Evolutionary conservation across 2,888 invertebrate species (phyloP), one percentile per base, ranked within the genome.

Genomic region (Cenopis cana): DNA sequence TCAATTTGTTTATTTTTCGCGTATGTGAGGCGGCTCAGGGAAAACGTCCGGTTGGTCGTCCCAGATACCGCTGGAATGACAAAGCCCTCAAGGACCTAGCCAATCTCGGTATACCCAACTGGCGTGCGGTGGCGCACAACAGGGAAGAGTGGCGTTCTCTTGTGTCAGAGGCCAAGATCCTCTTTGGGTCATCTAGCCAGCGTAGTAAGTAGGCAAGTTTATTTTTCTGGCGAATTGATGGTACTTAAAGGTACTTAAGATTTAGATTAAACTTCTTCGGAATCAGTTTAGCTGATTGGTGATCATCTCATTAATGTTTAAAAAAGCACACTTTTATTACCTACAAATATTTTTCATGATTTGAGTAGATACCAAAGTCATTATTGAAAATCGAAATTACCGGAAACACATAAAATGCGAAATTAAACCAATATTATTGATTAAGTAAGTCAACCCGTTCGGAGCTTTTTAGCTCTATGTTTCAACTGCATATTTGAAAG

Each of bases 191-290:
- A n/a, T n/a, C n/a, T n/a, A n/a, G n/a, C n/a, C n/a, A n/a, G n/a
- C n/a, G n/a, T n/a, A n/a, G n/a, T n/a, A n/a, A n/a, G n/a, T n/a
- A n/a, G n/a, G n/a, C n/a, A n/a, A n/a, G 57, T 18, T 57, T 33
- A 59, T 14, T 41, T 52, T 61, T 24, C 11, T 10, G 33, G 24
- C 24, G 14, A 56, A 66, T 54, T n/a, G 24, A 54, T 65, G 36
- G n/a, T 64, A n/a, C 49, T 50, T 61, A 29, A 49, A 46, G 11
- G 41, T 41, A 18, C 11, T 60, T 29, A 60, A 49, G 49, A 61
- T 24, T 17, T 8, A 61, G 46, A n/a, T 33, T n/a, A 12, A 24
- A 10, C 24, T 41, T n/a, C 17, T n/a, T 49, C 20, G 2, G 20
- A 33, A 29, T 12, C 17, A 5, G n/a, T 46, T 14, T 41, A 14